Evolutionary conservation across 2,888 invertebrate species (phyloP), one percentile per base, ranked within the genome.

Genomic region (Dysmachus trigonus): DNA sequence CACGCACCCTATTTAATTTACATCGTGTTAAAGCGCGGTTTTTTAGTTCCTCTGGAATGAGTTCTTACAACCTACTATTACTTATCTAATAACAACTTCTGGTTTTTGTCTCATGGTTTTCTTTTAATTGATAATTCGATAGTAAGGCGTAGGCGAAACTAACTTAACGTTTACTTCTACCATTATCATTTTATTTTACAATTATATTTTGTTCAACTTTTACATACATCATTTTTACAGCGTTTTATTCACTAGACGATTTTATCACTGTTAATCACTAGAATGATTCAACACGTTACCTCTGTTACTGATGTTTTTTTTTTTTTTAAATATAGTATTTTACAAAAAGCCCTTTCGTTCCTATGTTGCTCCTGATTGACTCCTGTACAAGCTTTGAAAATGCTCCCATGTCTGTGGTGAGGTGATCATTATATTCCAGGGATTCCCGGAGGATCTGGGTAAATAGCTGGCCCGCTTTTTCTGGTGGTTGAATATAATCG

Each of bases 201-300:
- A 27, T 62, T 82, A 3, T 31, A 31, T 31, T 41, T 41, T 41
- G 15, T 41, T 41, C 62, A 41, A 41, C 38, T 77, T 13, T 77
- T 77, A 41, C 41, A n/a, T 77, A 10, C 41, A 47, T 10, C 30
- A 6, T 22, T 77, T 77, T 77, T 30, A 41, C 62, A 62, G 62
- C 27, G 62, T 62, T 62, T 81, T 82, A 82, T 82, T 82, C n/a
- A 30, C 62, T 82, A 53, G 35, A 62, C n/a, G 13, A 53, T 82
- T 82, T 83, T 85, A 84, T 85, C 85, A 85, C 85, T 51, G 30
- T 83, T 71, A 41, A 83, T 83, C 83, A 83, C 72, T 83, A 83
- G 72, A 83, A 72, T 71, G 71, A 35, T 22, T 83, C 71, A 83
- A 83, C 38, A 83, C n/a, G 33, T 62, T 62, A 62, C 53, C 1